Evolutionary conservation across 1,140 invertebrate genomes (phyloP), one percentile per base, ranked within the genome.

Genomic region (Neuroterus valhalla): DNA sequence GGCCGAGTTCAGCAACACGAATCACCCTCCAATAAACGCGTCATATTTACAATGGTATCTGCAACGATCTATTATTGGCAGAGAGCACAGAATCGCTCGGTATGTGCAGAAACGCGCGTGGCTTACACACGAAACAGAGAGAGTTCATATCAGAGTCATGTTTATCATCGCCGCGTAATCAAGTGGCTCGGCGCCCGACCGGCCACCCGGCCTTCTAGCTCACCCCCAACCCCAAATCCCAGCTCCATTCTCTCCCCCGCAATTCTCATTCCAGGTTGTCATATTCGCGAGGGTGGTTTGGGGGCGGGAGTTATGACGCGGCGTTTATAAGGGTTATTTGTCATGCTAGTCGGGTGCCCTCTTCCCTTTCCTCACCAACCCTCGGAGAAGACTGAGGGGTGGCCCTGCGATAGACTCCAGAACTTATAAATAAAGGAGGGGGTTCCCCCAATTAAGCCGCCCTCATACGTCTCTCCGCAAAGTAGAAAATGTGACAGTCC

Each of bases 311-410:
- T 89, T 87, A 87, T 82, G 82, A 81, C 71, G 80, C 77, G 79
- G 66, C 85, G 85, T 89, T 90, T 88, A 87, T 89, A 89, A 89
- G 85, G 85, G 86, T 89, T 89, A 90, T 90, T 90, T 90, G 87
- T 90, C 88, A 88, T 83, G 78, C 77, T 75, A 44, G 71, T 68
- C 71, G 71, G 70, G 46, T 21, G 14, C 66, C 62, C 76, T 75
- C 71, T 55, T 70, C 70, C 68, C 12, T 45, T 17, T 43, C 44
- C 12, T 19, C 68, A 17, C 67, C 68, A 71, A 75, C 69, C 75
- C 77, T 77, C 69, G 72, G 72, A 78, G 76, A 78, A 78, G 72
- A 74, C 50, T 71, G 6, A 75, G 74, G 74, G 76, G 76, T 78
- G 78, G 21, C 52, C 66, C 50, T 21, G 68, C 71, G 74, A 89